Evolutionary conservation across 2,888 invertebrate species (phyloP), one percentile per base, ranked within the genome.

Genomic region (Diaprepes abbreviatus): DNA sequence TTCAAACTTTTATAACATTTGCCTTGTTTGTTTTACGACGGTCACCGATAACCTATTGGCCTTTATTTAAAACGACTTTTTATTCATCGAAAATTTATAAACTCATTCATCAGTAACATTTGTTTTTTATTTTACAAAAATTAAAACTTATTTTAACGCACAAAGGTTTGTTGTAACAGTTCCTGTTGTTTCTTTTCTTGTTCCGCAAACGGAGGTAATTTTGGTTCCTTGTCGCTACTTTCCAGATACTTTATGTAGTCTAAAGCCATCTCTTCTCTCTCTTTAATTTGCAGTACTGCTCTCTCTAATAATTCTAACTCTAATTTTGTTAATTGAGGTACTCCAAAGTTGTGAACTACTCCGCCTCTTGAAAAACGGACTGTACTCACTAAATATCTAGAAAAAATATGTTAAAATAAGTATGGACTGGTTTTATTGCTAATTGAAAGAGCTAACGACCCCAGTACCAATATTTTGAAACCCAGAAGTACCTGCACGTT

Each of bases 301-400:
- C 80, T 72, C 75, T 87, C 85, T 7, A 87, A 74, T 3, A 81
- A 75, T 0, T 78, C 77, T 1, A 84, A 78, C 76, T 89, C 88
- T 2, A 73, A 35, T 0, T 82, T 82, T 5, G 83, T 84, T 81
- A 89, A 82, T 38, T 70, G 76, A 2, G 88, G 87, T 12, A 89
- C 74, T 0, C 88, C 87, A 48, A 84, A 80, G 76, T 86, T 85
- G 71, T 83, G 85, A 5, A 77, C 74, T 52, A 88, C 85, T 9
- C 88, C 88, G 6, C 79, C 80, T 35, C 83, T 81, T 24, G 84
- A 83, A 69, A 89, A 83, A 71, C 85, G 85, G 70, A 89, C 84
- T 1, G 81, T 81, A 4, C 78, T 78, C 10, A 83, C 81, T 54
- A 84, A 69, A 74, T 83, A 79, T 63, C 83, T 83, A 69, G 45